A percentile compares a stretch with the other conserved stretches of the same genome.
Evolutionary conservation across 2,888 invertebrate genomes (phyloP).

Genomic region (Caenorhabditis doughertyi): DNA sequence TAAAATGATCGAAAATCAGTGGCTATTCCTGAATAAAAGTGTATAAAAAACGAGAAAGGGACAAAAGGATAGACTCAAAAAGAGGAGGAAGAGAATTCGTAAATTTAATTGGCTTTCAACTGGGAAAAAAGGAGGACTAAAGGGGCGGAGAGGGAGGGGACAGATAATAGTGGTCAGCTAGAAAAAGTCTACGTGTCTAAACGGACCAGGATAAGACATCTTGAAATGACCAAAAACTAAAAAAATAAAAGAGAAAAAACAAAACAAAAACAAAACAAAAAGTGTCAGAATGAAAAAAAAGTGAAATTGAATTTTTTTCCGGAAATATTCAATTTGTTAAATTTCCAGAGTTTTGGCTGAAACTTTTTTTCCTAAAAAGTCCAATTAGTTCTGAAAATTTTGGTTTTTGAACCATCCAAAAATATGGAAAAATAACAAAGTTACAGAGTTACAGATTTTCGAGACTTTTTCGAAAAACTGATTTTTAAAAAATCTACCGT

Average conservation of each 20-base stretch:
- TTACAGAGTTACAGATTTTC: not conserved
- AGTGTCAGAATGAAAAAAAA: not conserved
- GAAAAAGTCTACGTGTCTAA: not conserved
- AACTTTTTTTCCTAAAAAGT: not conserved
- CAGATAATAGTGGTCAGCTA: not conserved
- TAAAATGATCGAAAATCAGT: slow-evolving; percentile 38
- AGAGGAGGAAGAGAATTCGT: slow-evolving; percentile 33
- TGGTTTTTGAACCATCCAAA: not conserved
- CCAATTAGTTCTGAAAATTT: not conserved
- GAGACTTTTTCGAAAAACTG: not conserved
- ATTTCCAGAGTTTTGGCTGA: not conserved
- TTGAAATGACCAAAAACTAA: not conserved
- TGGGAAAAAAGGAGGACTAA: not conserved
- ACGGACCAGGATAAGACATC: not conserved
- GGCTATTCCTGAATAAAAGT: slow-evolving; percentile 11
- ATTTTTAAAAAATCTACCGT: not conserved
- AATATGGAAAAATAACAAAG: not conserved
- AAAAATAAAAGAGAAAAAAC: not conserved
- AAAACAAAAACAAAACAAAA: too few relatives aligned
- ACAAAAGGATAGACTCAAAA: slow-evolving; percentile 13
- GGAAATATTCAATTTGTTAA: not conserved
- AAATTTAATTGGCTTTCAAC: slow-evolving; percentile 42
- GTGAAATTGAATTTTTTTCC: not conserved
- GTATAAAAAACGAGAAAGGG: not conserved
- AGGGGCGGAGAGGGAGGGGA: not conserved